Base-by-base conservation (phyloP, 2,888 invertebrate genomes). In the Synanthedon andrenaeformis region DNA sequence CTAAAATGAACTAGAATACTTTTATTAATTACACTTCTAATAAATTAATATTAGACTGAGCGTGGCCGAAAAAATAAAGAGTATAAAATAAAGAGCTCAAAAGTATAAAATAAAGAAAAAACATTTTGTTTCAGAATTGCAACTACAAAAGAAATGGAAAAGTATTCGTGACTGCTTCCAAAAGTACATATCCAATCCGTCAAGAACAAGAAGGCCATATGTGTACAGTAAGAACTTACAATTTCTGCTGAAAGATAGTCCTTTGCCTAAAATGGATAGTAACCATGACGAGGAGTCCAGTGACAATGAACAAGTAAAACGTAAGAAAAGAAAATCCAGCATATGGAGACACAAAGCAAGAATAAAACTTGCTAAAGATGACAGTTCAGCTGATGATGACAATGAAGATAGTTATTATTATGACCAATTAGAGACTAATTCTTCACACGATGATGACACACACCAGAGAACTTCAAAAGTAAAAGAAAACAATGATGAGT, bases 101-200 rank as follows among this genome's bases (percentile, higher is more conserved):
- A 28, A 8, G 1, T 17, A 23, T 3, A 3, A 23, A 28, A 35
- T 35, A 35, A 35, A 35, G 2, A 35, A 3, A 35, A 35, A 35
- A 35, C 23, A 35, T 12, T 8, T 62, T 62, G 54, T 80, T 77
- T 55, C 77, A 87, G 87, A 83, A 67, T 65, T 84, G 5, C 84
- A 86, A 64, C 70, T 87, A 6, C 85, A 86, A 63, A 86, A 84
- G 66, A 87, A 86, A 70, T 87, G 86, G 86, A 87, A 86, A 59
- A 81, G 86, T 59, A 78, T 86, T 12, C 67, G 84, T 35, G 87
- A 87, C 57, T 80, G 81, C 58, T 86, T 79, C 57, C 75, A 77
- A 56, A 85, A 85, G 56, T 84, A 80, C 64, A 53, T 79, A 35
- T 57, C 67, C 2, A 76, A 83, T 54, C 84, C 84, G 1, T 71